These are phyloP conservation scores for Potorous gilbertii DNA, from an alignment of 2,797 vertebrate species.

Conservation along the genomic window DNA sequence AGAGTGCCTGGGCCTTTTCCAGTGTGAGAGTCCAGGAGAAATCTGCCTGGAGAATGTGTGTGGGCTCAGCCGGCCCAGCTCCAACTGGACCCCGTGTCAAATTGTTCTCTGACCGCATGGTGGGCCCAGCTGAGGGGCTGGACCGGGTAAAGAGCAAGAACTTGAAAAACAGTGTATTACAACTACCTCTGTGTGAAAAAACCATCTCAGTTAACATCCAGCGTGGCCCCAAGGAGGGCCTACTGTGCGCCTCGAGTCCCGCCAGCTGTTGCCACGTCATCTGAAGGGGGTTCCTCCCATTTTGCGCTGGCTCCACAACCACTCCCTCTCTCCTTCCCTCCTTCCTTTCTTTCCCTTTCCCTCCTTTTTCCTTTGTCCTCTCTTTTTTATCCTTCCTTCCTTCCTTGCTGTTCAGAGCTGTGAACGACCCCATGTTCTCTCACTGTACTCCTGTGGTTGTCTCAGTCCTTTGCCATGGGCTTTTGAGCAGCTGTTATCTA, in stretches of 20 bases:
- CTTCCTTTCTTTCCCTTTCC: not conserved
- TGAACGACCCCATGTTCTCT: constrained; percentile 64
- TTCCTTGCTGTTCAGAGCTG: constrained; percentile 36
- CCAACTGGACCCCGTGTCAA: constrained; percentile 80
- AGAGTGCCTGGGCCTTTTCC: constrained; percentile 87
- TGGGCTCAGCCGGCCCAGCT: constrained; percentile 88
- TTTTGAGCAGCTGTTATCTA: constrained; percentile 86
- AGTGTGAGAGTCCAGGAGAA: constrained; percentile 95
- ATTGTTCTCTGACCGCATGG: constrained; percentile 89
- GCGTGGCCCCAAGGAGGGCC: constrained; percentile 92
- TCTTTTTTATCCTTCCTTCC: no score
- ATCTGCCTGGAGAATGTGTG: constrained; percentile 95
- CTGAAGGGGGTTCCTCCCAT: constrained; percentile 81
- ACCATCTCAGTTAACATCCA: constrained; percentile 99
- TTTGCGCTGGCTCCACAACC: not conserved
- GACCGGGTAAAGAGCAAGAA: constrained; percentile 91
- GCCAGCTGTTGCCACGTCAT: constrained; percentile 98
- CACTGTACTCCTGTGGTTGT: constrained; percentile 80
- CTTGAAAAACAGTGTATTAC: constrained; percentile 93
- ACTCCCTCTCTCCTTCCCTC: not conserved
- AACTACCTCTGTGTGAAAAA: constrained; percentile 99
- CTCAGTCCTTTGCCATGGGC: constrained; percentile 83
- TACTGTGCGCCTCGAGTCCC: constrained; percentile 92
- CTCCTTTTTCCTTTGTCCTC: no score
- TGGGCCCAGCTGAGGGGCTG: constrained; percentile 85